A percentile compares a stretch with the other conserved stretches of the same genome.
Conservation (phyloP, 2,113 vertebrate species). For the Psilopsiagon aymara region DNA sequence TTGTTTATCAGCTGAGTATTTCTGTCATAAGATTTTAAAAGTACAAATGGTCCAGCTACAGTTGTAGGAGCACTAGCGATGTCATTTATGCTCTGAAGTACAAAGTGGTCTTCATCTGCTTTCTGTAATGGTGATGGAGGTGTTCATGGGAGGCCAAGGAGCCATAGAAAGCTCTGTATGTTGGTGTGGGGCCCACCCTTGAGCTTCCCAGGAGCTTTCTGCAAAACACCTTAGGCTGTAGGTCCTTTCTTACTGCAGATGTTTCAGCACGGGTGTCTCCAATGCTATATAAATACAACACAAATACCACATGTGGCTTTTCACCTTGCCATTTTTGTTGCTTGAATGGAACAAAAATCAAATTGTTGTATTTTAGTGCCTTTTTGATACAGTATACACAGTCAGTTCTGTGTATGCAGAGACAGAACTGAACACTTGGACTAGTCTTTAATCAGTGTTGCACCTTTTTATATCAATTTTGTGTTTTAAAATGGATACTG, state of each 20-base stretch:
- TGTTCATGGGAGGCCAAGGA: background rate
- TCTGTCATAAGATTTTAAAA: background rate
- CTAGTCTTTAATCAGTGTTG: background rate
- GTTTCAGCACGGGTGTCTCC: background rate
- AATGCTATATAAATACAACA: rapidly evolving
- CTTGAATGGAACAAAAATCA: background rate
- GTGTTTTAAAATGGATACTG: background rate
- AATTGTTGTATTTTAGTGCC: background rate
- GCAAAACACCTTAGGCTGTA: background rate
- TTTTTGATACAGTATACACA: background rate
- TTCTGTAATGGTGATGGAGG: background rate
- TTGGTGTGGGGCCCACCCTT: background rate
- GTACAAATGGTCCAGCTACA: background rate
- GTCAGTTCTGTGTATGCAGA: background rate
- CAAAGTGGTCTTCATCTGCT: background rate
- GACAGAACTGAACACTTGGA: background rate
- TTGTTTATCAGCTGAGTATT: background rate
- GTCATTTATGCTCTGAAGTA: background rate
- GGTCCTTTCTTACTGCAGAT: background rate
- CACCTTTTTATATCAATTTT: background rate
- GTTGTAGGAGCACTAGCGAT: background rate
- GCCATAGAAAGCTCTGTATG: background rate
- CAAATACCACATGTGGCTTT: background rate
- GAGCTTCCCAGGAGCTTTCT: background rate
- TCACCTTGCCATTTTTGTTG: background rate